phyloP scores from a whole-genome alignment of 2,113 vertebrate genomes.

The Illadopsis cleaveri region DNA sequence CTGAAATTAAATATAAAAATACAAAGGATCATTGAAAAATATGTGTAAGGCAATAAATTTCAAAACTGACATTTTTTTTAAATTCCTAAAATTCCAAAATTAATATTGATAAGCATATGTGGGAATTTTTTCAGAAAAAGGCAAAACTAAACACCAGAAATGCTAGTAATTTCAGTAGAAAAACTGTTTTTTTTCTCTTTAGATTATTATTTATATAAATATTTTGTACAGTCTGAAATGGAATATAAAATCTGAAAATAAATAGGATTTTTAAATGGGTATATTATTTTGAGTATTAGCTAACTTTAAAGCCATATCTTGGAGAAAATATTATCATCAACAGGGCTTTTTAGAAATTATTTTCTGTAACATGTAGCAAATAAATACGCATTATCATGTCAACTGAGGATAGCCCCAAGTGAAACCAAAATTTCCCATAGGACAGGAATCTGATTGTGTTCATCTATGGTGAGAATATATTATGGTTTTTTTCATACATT shows the following conservation, averaged over 20 bases:
- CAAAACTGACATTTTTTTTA: fast-evolving
- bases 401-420: background rate
- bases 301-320: background rate
- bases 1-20: background rate
- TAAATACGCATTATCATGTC: background rate
- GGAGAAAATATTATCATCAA: background rate
- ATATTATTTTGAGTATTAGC: background rate
- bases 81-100: background rate
- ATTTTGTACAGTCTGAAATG: background rate
- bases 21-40: background rate
- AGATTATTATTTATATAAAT: background rate
- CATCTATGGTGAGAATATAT: background rate
- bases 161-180: background rate
- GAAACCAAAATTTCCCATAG: background rate
- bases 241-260: background rate
- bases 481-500: fast-evolving
- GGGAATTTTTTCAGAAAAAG: background rate
- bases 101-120: background rate
- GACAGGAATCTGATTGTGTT: background rate
- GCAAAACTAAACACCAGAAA: background rate
- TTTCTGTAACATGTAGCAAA: background rate
- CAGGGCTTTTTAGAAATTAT: background rate
- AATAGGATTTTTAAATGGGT: background rate
- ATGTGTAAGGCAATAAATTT: background rate
- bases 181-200: background rate